phyloP scores from a whole-genome alignment of 2,888 invertebrate genomes.

The Tenthredo scrophulariae region DNA sequence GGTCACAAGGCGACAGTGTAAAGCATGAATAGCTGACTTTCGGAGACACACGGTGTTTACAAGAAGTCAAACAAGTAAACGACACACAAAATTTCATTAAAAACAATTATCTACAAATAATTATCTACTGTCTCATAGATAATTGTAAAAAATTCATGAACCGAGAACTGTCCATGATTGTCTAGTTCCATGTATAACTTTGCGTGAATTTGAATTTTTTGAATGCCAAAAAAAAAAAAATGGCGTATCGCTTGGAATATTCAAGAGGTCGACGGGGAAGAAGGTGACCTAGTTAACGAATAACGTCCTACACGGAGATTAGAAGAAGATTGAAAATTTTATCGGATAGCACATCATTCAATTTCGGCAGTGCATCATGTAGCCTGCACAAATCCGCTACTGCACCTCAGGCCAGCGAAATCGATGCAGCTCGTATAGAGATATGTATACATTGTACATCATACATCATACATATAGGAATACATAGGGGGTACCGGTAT shows the following conservation, averaged over 20 bases:
- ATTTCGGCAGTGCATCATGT: constrained; percentile 7
- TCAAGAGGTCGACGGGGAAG: neutral
- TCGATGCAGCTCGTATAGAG: constrained; percentile 34
- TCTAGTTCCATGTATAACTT: neutral
- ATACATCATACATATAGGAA: neutral
- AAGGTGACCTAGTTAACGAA: neutral
- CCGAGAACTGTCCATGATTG: too few relatives aligned
- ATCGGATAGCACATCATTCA: neutral
- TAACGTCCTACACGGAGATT: neutral
- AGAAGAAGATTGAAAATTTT: neutral
- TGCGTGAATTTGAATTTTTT: neutral
- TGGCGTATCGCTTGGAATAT: neutral
- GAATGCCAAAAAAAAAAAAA: neutral
- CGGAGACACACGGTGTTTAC: neutral
- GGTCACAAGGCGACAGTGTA: neutral
- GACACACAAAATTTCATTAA: neutral
- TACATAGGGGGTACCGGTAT: constrained; percentile 20
- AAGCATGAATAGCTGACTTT: neutral
- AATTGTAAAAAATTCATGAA: too few relatives aligned
- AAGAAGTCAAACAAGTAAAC: neutral
- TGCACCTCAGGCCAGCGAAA: constrained; percentile 23
- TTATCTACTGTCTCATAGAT: too few relatives aligned
- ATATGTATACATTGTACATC: neutral
- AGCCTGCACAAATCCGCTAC: neutral
- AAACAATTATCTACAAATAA: neutral